Evolutionary conservation across 2,888 invertebrate genomes (phyloP).

Genomic region (Caenorhabditis imperialis): DNA sequence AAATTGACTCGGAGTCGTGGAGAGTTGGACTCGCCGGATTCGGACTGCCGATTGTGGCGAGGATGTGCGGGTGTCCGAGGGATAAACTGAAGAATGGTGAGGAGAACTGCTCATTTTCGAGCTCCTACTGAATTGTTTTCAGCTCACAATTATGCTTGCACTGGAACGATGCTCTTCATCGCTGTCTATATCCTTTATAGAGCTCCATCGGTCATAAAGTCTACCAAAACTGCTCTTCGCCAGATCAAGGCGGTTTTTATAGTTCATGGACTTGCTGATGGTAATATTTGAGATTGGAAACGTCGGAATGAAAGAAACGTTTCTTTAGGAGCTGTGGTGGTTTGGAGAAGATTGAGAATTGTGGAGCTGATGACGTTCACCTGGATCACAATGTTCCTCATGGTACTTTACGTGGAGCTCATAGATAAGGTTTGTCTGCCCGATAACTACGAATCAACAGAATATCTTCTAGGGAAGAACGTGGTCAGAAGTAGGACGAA

Average conservation of each 20-base stretch:
- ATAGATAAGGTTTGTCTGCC: constrained; percentile 68
- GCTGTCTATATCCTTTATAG: constrained; percentile 79
- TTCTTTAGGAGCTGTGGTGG: constrained; percentile 61
- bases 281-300: too few species aligned
- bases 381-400: constrained; percentile 80
- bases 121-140: constrained; percentile 31
- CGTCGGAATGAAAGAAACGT: too few species aligned
- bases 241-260: constrained; percentile 76
- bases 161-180: constrained; percentile 79
- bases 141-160: constrained; percentile 80
- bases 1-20: constrained; percentile 78
- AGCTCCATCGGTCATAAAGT: constrained; percentile 78
- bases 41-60: constrained; percentile 80
- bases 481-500: constrained; percentile 63
- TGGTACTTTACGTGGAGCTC: constrained; percentile 79
- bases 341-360: constrained; percentile 80
- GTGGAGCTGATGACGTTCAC: constrained; percentile 81
- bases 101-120: too few species aligned
- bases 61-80: constrained; percentile 79
- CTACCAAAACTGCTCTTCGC: constrained; percentile 65
- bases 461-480: constrained; percentile 53
- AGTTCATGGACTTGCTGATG: constrained; percentile 77
- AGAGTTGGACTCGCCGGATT: constrained; percentile 79
- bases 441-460: background rate
- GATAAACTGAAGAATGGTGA: constrained; percentile 74